These are phyloP conservation scores for Percopsis transmontana DNA, from an alignment of 2,113 vertebrate genomes.

Conservation along the genomic window DNA sequence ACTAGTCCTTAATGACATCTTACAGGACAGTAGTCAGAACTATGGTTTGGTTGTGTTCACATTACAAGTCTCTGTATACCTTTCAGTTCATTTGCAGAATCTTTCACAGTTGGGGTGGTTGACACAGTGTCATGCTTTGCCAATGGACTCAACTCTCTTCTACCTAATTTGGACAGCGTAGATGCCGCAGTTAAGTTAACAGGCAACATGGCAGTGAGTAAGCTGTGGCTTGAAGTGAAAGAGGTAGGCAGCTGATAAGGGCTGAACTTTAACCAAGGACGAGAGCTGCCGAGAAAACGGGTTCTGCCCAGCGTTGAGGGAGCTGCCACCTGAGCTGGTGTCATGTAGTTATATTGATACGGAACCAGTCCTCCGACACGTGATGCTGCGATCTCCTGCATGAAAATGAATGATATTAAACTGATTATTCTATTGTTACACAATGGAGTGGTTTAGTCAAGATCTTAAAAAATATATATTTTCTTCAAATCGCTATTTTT, in stretches of 20 bases:
- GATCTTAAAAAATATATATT: too few relatives aligned
- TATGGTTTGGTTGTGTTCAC: too few relatives aligned
- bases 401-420: slow-evolving; percentile 9
- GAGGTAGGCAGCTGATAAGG: slow-evolving; percentile 88
- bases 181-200: slow-evolving; percentile 61
- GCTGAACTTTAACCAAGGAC: slow-evolving; percentile 87
- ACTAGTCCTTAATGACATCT: too few relatives aligned
- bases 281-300: slow-evolving; percentile 80
- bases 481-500: too few relatives aligned
- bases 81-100: slow-evolving; percentile 83
- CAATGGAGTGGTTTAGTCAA: neutral
- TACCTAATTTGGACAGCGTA: slow-evolving; percentile 78
- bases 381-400: slow-evolving; percentile 89
- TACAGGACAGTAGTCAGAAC: slow-evolving; percentile 78
- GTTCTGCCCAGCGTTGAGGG: slow-evolving; percentile 79
- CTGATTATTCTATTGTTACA: neutral
- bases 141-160: slow-evolving; percentile 79
- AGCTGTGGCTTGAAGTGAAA: slow-evolving; percentile 78
- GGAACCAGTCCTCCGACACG: slow-evolving; percentile 90
- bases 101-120: slow-evolving; percentile 75
- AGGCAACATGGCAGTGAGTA: slow-evolving; percentile 74
- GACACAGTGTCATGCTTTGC: slow-evolving; percentile 69
- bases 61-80: slow-evolving; percentile 85
- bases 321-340: slow-evolving; percentile 69
- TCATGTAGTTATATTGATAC: slow-evolving; percentile 92